Evolutionary conservation across 2,888 invertebrate genomes (phyloP), one percentile per base, ranked within the genome.

Genomic region (Clivina fossor): DNA sequence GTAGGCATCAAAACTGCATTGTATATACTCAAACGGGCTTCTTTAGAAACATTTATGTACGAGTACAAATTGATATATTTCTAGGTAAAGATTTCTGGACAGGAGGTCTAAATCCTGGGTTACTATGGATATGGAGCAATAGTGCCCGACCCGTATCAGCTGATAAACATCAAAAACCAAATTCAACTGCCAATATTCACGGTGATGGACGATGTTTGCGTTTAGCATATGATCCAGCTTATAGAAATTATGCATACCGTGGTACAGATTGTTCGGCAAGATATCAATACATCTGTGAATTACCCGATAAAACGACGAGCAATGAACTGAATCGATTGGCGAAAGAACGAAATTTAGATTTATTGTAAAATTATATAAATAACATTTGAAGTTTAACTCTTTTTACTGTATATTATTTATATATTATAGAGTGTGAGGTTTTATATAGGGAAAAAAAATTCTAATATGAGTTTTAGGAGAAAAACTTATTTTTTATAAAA

Each of bases 81-180:
- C 33, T 75, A 79, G 88, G 85, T 4, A 80, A 80, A 61, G 87
- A 87, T 66, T 90, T 83, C 71, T 91, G 91, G 91, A 84, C 89
- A 9, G 90, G 89, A 22, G 91, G 90, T 0, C 75, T 91, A 55
- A 91, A 91, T 75, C 91, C 91, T 0, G 91, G 91, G 1, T 76
- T 91, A 9, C 75, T 91, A 46, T 91, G 91, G 91, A 90, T 91
- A 69, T 91, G 91, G 91, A 83, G 90, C 9, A 86, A 86, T 68
- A 88, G 87, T 22, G 91, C 88, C 1, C 80, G 85, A 56, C 88
- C 90, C 0, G 85, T 91, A 26, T 74, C 77, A 2, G 71, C 74
- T 62, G 32, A 46, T 18, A 46, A 54, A 19, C 30, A 46, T 30
- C 38, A 49, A 22, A 22, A 13, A 19, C n/a, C 41, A 54, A 73